Base-by-base conservation (phyloP, 1,140 invertebrate genomes). In the Drosophila lowei region DNA sequence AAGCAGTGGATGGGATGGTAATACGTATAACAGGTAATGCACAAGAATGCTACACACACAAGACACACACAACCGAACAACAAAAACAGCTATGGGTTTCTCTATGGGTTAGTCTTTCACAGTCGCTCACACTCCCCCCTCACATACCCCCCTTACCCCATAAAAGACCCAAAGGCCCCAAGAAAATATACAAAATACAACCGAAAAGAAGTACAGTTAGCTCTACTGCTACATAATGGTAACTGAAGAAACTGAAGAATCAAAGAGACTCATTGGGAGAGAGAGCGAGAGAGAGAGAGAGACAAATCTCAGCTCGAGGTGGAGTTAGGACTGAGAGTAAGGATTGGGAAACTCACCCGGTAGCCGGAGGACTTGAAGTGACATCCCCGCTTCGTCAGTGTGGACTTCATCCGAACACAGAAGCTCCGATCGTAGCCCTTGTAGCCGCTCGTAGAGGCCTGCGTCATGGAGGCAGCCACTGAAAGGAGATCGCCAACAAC, bases 301-400 rank as follows among this genome's bases (percentile, higher is more conserved):
- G 23, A 25, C 0, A 25, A 25, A 25, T 25, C 23, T 25, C 23
- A 25, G 23, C 23, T 25, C 23, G 23, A 25, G 23, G 23, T 25
- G 23, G 23, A 5, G 23, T 0, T 25, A 25, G 23, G 23, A 25
- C 5, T 46, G 30, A 34, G 30, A 13, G 11, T 5, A 38, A 38
- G 34, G 15, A 47, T n/a, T 38, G 34, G 21, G 6, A 44, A 21
- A 93, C 96, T 95, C 94, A 99, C 98, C 94, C 98, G 94, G 92
- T 99, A 99, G 90, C 98, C 98, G 54, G 98, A 99, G 18, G 97
- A 98, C 92, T 99, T 99, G 91, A 99, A 98, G 92, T 99, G 98
- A 89, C 98, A 99, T 9, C 98, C 98, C 89, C 98, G 93, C 93
- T 99, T 99, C 15, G 98, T 99, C 21, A 99, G 93, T 0, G 98